Conservation (phyloP, 2,888 invertebrate genomes). For the Andrena bucephala region DNA sequence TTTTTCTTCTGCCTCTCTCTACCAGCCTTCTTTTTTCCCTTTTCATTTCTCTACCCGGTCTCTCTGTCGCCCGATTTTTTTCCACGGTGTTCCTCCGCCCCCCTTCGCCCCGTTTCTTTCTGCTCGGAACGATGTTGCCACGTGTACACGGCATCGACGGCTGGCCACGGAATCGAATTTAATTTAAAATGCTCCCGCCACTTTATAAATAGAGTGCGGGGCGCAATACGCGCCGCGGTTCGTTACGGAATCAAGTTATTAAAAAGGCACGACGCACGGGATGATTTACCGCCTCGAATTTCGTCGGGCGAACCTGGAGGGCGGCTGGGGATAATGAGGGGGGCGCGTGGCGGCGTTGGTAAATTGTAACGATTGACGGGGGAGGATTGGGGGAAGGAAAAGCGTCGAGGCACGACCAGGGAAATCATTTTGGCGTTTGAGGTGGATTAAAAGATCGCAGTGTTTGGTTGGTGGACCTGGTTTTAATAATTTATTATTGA, state of each 20-base stretch:
- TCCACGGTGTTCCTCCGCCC: neutral
- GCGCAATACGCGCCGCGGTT: slow-evolving; percentile 41
- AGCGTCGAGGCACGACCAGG: neutral
- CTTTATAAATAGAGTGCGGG: slow-evolving; percentile 67
- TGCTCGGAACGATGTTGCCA: slow-evolving; percentile 55
- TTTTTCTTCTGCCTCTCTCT: slow-evolving; percentile 1
- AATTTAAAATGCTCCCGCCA: slow-evolving; percentile 67
- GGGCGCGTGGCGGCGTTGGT: slow-evolving; percentile 7
- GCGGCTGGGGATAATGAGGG: slow-evolving; percentile 23
- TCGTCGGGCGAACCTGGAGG: slow-evolving; percentile 1
- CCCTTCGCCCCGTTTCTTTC: neutral
- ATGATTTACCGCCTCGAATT: slow-evolving; percentile 57
- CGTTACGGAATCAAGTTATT: slow-evolving; percentile 58
- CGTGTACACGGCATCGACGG: slow-evolving; percentile 50
- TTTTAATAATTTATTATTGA: no score
- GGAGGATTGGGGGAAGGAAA: neutral
- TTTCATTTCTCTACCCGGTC: slow-evolving; percentile 2
- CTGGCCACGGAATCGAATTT: slow-evolving; percentile 64
- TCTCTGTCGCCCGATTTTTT: slow-evolving; percentile 37
- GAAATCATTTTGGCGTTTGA: slow-evolving; percentile 25
- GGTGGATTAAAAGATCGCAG: neutral
- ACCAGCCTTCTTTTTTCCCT: neutral
- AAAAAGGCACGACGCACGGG: slow-evolving; percentile 41
- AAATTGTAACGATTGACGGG: slow-evolving; percentile 20
- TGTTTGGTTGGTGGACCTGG: neutral